Evolutionary conservation across 2,797 vertebrate genomes (phyloP).

Genomic region (Smutsia temminckii): DNA sequence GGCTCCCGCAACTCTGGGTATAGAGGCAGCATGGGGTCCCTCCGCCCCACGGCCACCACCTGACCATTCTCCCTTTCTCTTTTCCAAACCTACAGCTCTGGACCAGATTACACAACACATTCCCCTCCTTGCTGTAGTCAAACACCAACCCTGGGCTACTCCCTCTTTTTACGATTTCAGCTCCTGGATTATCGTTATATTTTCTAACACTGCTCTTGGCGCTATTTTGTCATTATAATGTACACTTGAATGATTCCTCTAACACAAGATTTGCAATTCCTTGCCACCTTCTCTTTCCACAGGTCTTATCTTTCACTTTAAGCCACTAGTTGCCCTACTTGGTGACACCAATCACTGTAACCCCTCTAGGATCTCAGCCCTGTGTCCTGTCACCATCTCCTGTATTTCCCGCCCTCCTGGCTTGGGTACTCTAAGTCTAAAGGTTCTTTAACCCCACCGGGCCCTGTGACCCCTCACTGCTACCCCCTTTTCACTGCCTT

Average conservation of each 20-base stretch:
- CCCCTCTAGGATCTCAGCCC: not conserved
- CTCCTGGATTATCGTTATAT: not conserved
- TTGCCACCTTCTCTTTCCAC: not conserved
- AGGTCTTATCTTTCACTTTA: not conserved
- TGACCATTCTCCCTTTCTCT: not conserved
- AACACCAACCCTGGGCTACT: not conserved
- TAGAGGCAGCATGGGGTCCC: not conserved
- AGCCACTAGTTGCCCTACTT: not conserved
- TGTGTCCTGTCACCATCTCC: not conserved
- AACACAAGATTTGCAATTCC: too few relatives aligned
- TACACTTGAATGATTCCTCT: not conserved
- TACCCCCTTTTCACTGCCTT: not conserved
- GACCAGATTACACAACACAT: rapidly evolving
- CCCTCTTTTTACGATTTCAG: not conserved
- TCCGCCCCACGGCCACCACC: rapidly evolving
- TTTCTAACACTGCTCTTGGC: not conserved
- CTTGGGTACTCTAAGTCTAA: not conserved
- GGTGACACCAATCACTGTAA: not conserved
- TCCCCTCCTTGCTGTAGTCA: not conserved
- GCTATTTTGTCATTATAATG: not conserved
- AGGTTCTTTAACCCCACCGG: not conserved
- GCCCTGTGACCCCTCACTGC: too few relatives aligned
- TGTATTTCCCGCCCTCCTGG: not conserved
- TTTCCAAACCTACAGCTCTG: not conserved
- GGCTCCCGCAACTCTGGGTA: too few relatives aligned